Evolutionary conservation across 2,113 vertebrate genomes (phyloP), one percentile per base, ranked within the genome.

Genomic region (Uria lomvia): DNA sequence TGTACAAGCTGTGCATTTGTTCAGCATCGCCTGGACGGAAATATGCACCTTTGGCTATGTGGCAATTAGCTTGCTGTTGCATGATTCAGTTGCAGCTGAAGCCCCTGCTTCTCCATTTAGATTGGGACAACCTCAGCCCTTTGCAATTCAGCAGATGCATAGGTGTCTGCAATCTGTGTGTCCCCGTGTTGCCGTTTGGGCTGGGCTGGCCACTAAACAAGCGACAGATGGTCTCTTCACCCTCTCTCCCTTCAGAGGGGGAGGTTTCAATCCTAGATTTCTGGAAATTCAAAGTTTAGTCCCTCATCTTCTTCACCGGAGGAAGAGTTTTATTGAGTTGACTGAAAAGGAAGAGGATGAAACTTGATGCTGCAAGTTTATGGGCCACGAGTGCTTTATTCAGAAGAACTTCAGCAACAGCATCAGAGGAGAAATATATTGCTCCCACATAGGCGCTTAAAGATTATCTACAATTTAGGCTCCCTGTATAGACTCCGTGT

Each of bases 291-390:
- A 17, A 50, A 56, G 16, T 32, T 65, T 76, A 60, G 53, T 68
- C 36, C 9, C 30, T 70, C 42, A 38, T 21, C 9, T 87, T 84
- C 68, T 84, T 65, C 4, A 4, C 29, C 0, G 0, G 16, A 45
- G 36, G 13, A 80, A 59, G 19, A 26, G 18, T 58, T 81, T 45
- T 72, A 36, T 0, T 30, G 56, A 59, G 26, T 13, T 67, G 50
- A 45, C 42, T 62, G 68, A 67, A 75, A 70, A 89, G 32, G 38
- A 70, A 52, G 36, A 76, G 52, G 67, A 27, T 1, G 7, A 63
- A 78, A 82, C 15, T 70, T n/a, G 32, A 49, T 60, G 58, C 15
- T 86, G n/a, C 3, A 38, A n/a, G 29, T 68, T 55, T 67, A 59
- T 34, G 36, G 38, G 17, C 19, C 58, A 15, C 5, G 67, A 42